Evolutionary conservation across 2,888 invertebrate genomes (phyloP).

Genomic region (Cephus nigrinus): DNA sequence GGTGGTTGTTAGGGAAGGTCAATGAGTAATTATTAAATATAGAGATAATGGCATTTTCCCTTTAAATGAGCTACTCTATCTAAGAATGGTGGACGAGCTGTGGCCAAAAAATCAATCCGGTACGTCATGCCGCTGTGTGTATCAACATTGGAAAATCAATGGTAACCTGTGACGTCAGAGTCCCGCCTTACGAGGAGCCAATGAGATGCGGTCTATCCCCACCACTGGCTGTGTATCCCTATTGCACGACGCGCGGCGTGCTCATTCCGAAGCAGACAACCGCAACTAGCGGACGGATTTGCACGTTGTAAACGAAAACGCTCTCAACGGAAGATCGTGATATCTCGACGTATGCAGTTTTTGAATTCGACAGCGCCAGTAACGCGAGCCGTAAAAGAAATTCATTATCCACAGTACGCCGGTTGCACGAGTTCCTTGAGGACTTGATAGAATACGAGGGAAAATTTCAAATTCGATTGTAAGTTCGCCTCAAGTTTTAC

Average conservation of each 20-base stretch:
- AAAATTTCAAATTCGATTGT: slow-evolving; percentile 6
- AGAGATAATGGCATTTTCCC: not conserved
- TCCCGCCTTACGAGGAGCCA: slow-evolving; percentile 59
- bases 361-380: slow-evolving; percentile 32
- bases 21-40: not conserved
- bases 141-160: slow-evolving; percentile 64
- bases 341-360: slow-evolving; percentile 44
- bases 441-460: not conserved
- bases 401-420: not conserved
- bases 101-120: slow-evolving; percentile 47
- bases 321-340: slow-evolving; percentile 24
- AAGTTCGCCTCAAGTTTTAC: not conserved
- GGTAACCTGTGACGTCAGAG: slow-evolving; percentile 60
- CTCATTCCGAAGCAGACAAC: slow-evolving; percentile 60
- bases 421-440: not conserved
- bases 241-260: slow-evolving; percentile 52
- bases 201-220: slow-evolving; percentile 40
- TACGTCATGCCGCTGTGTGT: slow-evolving; percentile 48
- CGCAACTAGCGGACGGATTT: slow-evolving; percentile 41
- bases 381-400: not conserved
- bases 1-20: not conserved
- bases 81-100: slow-evolving; percentile 4
- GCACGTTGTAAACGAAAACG: slow-evolving; percentile 2
- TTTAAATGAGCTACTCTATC: not conserved
- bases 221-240: slow-evolving; percentile 37